Evolutionary conservation across 2,888 invertebrate species (phyloP).

Genomic region (Noctua janthe): DNA sequence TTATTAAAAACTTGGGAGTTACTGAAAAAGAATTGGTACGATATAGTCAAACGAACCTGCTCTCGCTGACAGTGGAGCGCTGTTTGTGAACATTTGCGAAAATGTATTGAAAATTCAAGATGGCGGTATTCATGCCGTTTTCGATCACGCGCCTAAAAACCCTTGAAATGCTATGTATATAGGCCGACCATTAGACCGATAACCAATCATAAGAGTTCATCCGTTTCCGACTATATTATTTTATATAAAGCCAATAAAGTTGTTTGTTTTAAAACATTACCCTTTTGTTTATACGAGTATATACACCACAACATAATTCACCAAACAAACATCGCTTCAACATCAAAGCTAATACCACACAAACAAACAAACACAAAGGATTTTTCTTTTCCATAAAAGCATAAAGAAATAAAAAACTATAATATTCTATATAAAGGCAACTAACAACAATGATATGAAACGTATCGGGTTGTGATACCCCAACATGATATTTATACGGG

Average conservation of each 20-base stretch:
- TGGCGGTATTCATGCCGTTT: not conserved
- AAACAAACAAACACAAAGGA: not conserved
- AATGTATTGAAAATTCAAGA: not conserved
- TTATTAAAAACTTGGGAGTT: too few species aligned
- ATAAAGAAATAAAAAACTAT: slow-evolving; percentile 34
- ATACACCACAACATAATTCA: not conserved
- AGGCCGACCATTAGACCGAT: not conserved
- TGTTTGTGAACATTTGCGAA: not conserved
- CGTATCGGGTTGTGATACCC: slow-evolving; percentile 39
- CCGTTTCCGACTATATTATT: not conserved
- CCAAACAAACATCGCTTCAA: not conserved
- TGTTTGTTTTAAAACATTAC: not conserved
- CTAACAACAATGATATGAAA: slow-evolving; percentile 19
- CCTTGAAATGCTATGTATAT: not conserved
- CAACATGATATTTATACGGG: slow-evolving; percentile 52
- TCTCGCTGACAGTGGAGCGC: not conserved
- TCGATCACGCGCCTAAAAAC: not conserved
- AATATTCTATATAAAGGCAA: slow-evolving; percentile 15
- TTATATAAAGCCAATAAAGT: not conserved
- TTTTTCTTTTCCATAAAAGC: slow-evolving; percentile 1
- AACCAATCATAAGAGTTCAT: not conserved
- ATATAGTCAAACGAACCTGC: not conserved
- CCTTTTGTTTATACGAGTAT: not conserved
- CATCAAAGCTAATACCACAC: slow-evolving; percentile 1
- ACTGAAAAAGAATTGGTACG: too few species aligned